These are phyloP conservation scores for Pollicipes pollicipes DNA, from an alignment of 1,140 invertebrate species.

Conservation along the genomic window DNA sequence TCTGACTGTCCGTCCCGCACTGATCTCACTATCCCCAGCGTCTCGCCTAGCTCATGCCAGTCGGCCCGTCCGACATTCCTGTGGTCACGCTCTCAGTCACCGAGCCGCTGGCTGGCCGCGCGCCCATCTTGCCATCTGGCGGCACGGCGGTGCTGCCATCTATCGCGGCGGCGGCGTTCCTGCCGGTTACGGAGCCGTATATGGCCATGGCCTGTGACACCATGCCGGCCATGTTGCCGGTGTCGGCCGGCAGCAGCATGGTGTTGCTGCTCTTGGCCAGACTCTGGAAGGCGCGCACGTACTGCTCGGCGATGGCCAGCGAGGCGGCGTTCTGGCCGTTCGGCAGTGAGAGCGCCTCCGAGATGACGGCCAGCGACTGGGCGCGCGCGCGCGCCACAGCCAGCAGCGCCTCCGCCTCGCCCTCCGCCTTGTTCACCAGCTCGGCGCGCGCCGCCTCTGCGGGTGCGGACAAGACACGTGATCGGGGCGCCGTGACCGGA, in stretches of 20 bases:
- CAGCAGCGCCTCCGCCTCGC: constrained; percentile 71
- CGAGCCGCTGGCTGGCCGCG: too few relatives aligned
- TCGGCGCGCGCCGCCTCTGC: constrained; percentile 66
- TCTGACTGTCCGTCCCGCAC: too few relatives aligned
- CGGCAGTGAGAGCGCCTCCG: constrained; percentile 33
- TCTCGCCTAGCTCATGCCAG: too few relatives aligned
- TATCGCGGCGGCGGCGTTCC: neutral
- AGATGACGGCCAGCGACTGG: constrained; percentile 52
- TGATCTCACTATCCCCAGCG: too few relatives aligned
- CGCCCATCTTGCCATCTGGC: too few relatives aligned
- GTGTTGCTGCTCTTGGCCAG: constrained; percentile 87
- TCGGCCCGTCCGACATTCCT: too few relatives aligned
- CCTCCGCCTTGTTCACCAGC: constrained; percentile 67
- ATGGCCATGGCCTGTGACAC: constrained; percentile 47
- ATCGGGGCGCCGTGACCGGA: neutral
- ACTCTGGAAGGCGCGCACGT: constrained; percentile 80
- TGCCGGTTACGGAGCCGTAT: neutral
- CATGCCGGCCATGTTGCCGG: constrained; percentile 61
- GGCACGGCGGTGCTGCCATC: neutral
- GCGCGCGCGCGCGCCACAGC: constrained; percentile 68
- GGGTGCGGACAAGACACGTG: constrained; percentile 16
- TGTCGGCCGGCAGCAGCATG: constrained; percentile 77
- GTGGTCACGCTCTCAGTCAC: too few relatives aligned
- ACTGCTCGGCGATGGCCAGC: constrained; percentile 83
- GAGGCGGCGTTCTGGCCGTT: constrained; percentile 72